These are phyloP conservation scores for Tuta absoluta DNA, from an alignment of 2,888 invertebrate genomes.

Conservation along the genomic window DNA sequence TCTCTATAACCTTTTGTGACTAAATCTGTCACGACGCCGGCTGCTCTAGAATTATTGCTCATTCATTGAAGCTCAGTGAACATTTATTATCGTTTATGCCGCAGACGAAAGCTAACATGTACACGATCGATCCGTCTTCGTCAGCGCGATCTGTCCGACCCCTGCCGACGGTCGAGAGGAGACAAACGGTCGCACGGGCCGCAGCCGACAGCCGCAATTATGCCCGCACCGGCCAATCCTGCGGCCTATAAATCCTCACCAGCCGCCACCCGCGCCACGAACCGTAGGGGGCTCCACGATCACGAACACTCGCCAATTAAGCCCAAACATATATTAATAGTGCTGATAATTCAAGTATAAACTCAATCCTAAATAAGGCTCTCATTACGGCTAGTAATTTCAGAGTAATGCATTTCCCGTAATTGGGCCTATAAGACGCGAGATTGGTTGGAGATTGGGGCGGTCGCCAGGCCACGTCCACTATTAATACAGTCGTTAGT, in stretches of 20 bases:
- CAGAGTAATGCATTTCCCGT: constrained; percentile 17
- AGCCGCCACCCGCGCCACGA: constrained; percentile 5
- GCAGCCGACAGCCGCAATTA: constrained; percentile 10
- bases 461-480: not conserved
- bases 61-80: not conserved
- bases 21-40: not conserved
- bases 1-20: not conserved
- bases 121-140: constrained; percentile 17
- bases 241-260: constrained; percentile 3
- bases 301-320: constrained; percentile 26
- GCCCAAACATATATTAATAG: constrained; percentile 24
- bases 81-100: constrained; percentile 12
- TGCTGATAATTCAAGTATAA: constrained; percentile 22
- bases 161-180: constrained; percentile 7
- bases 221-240: constrained; percentile 13
- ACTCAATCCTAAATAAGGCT: constrained; percentile 22
- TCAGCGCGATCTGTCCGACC: constrained; percentile 8
- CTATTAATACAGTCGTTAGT: constrained; percentile 21
- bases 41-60: not conserved
- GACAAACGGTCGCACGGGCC: constrained; percentile 7
- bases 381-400: constrained; percentile 19
- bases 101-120: constrained; percentile 13
- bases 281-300: constrained; percentile 8
- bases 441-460: constrained; percentile 19
- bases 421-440: constrained; percentile 17